Conservation (phyloP, 2,113 vertebrate genomes). For the Periophthalmus modestus region DNA sequence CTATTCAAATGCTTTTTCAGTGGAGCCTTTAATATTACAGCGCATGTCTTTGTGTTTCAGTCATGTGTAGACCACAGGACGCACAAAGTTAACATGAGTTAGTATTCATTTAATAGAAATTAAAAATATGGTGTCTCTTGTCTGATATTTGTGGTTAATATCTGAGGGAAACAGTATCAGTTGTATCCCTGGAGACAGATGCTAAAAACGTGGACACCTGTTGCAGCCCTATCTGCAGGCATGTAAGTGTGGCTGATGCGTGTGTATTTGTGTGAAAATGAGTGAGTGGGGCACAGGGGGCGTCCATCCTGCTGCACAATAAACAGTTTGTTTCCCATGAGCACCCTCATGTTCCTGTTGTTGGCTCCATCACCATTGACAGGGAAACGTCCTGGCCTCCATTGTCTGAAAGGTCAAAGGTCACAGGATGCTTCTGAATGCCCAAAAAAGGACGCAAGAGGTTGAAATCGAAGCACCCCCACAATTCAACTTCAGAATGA, state of each 20-base stretch:
- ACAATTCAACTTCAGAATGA: constrained; percentile 63
- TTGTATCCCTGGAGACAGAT: not conserved
- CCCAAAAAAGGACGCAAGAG: constrained; percentile 80
- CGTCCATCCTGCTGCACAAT: constrained; percentile 81
- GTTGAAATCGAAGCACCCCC: constrained; percentile 70
- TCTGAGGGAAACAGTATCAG: not conserved
- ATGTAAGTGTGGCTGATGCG: constrained; percentile 60
- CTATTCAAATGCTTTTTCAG: not conserved
- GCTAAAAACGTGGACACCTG: constrained; percentile 48
- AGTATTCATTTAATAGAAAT: too few relatives aligned
- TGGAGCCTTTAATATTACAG: not conserved
- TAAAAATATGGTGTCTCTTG: not conserved
- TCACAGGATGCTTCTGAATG: constrained; percentile 83
- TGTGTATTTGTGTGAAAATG: constrained; percentile 7
- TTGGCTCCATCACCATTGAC: constrained; percentile 77
- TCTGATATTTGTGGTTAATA: not conserved
- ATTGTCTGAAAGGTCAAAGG: constrained; percentile 78
- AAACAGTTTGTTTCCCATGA: constrained; percentile 86
- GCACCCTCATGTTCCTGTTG: constrained; percentile 84
- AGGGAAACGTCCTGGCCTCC: constrained; percentile 82
- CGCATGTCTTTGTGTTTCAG: too few relatives aligned
- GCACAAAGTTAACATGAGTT: too few relatives aligned
- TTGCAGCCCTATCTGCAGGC: constrained; percentile 39
- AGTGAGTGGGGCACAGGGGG: constrained; percentile 34
- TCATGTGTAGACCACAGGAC: too few relatives aligned